These are phyloP conservation scores for Arvicanthis niloticus DNA, from an alignment of 2,113 vertebrate genomes.

Conservation along the genomic window DNA sequence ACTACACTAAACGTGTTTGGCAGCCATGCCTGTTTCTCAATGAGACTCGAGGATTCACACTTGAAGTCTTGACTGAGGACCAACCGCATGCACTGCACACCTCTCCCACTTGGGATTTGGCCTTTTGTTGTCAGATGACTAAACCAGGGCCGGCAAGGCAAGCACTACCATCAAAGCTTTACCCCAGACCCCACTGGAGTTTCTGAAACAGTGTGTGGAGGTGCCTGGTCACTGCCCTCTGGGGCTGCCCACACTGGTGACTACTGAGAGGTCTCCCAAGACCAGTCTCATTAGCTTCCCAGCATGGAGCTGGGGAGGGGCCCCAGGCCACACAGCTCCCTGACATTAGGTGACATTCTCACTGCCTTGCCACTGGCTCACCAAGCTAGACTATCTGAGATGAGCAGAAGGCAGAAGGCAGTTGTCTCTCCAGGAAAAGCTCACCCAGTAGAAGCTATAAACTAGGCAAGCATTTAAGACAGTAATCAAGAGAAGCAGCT, in stretches of 20 bases:
- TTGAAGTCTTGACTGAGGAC: conserved; percentile 64
- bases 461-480: conserved; percentile 33
- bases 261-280: neutral
- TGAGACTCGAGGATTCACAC: conserved; percentile 64
- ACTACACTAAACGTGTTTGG: conserved; percentile 56
- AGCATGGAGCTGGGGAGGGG: neutral
- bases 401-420: neutral
- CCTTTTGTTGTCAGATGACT: neutral
- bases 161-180: neutral
- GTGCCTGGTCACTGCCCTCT: neutral
- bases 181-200: neutral
- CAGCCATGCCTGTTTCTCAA: conserved; percentile 71
- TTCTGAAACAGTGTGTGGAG: conserved; percentile 14
- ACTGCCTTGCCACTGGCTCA: neutral
- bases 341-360: neutral
- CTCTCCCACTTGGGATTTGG: conserved; percentile 32
- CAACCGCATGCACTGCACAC: conserved; percentile 30
- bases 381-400: neutral
- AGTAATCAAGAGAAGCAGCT: conserved; percentile 19
- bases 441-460: neutral
- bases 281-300: neutral
- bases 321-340: too few species aligned
- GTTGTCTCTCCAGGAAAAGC: neutral
- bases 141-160: neutral
- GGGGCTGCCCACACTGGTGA: neutral